Evolutionary conservation across 2,797 vertebrate species (phyloP).

Genomic region (Orestias chungarensis): DNA sequence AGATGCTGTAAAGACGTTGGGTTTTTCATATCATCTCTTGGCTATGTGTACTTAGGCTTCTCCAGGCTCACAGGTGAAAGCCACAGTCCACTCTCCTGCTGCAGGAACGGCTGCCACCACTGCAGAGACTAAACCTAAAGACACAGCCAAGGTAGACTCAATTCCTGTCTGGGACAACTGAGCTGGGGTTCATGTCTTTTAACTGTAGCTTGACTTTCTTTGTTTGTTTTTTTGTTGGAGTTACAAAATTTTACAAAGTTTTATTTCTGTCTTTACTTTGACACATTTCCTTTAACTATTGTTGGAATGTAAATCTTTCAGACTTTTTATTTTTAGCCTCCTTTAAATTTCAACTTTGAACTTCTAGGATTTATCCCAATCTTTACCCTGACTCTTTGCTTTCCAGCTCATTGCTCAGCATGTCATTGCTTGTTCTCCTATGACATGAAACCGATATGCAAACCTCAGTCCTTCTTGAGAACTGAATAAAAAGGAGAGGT

Average conservation of each 20-base stretch:
- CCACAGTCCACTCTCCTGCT: slow-evolving; percentile 27
- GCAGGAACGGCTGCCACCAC: slow-evolving; percentile 26
- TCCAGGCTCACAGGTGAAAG: slow-evolving; percentile 56
- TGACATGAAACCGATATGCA: neutral
- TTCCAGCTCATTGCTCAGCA: slow-evolving; percentile 21
- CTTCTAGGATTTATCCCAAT: no score
- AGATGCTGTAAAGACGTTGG: slow-evolving; percentile 18
- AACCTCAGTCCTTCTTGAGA: slow-evolving; percentile 2
- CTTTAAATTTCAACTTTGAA: slow-evolving; percentile 11
- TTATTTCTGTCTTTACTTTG: slow-evolving; percentile 2
- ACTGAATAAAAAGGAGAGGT: slow-evolving; percentile 14
- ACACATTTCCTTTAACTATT: slow-evolving; percentile 2
- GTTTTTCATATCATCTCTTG: slow-evolving; percentile 37
- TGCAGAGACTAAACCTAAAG: slow-evolving; percentile 47
- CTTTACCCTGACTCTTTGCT: slow-evolving; percentile 4
- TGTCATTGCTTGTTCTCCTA: slow-evolving; percentile 19
- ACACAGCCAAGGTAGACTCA: slow-evolving; percentile 65
- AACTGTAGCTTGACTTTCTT: neutral
- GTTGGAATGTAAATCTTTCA: slow-evolving; percentile 4
- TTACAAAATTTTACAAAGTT: neutral
- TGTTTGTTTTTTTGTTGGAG: slow-evolving; percentile 11
- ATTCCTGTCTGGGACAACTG: slow-evolving; percentile 1
- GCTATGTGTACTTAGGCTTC: slow-evolving; percentile 65
- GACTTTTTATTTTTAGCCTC: slow-evolving; percentile 2
- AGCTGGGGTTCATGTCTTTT: neutral